A percentile compares a stretch with the other conserved stretches of the same genome.
Evolutionary conservation across 2,888 invertebrate species (phyloP).

Genomic region (Smittia aterrima): DNA sequence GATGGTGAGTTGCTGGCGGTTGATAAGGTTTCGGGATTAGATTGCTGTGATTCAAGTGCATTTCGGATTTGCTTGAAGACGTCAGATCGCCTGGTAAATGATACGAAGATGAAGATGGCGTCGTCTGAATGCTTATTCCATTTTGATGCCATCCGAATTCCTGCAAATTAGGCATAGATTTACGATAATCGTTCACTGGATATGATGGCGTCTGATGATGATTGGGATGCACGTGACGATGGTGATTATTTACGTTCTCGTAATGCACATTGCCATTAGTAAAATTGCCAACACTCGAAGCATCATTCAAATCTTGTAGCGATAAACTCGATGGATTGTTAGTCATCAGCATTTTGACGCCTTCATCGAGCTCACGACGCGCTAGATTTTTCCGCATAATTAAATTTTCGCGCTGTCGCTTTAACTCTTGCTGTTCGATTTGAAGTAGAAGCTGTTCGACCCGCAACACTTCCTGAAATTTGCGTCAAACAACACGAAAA

Average conservation of each 20-base stretch:
- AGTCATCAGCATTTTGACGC: constrained; percentile 53
- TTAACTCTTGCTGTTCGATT: constrained; percentile 73
- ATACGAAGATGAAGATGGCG: constrained; percentile 59
- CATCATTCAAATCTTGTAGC: constrained; percentile 61
- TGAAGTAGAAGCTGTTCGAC: constrained; percentile 77
- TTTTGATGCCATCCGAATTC: not conserved
- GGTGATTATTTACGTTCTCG: constrained; percentile 47
- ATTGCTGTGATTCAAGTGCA: constrained; percentile 27
- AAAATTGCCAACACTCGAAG: constrained; percentile 40
- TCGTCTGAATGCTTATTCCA: constrained; percentile 50
- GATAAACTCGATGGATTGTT: constrained; percentile 56
- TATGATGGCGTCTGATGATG: not conserved
- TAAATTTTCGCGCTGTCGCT: constrained; percentile 71
- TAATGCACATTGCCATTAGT: constrained; percentile 42
- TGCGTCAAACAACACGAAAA: constrained; percentile 15
- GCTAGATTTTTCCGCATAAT: constrained; percentile 64
- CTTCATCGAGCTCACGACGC: constrained; percentile 55
- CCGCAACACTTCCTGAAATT: constrained; percentile 64
- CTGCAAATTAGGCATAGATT: constrained; percentile 59
- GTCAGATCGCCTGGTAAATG: constrained; percentile 47
- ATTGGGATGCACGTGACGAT: constrained; percentile 50
- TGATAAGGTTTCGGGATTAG: constrained; percentile 19
- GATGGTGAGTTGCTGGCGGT: not conserved
- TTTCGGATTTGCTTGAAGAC: constrained; percentile 41
- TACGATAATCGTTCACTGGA: constrained; percentile 55